A percentile compares a stretch with the other conserved stretches of the same genome.
Evolutionary conservation across 1,140 invertebrate species (phyloP).

Genomic region (Bombus superbus): DNA sequence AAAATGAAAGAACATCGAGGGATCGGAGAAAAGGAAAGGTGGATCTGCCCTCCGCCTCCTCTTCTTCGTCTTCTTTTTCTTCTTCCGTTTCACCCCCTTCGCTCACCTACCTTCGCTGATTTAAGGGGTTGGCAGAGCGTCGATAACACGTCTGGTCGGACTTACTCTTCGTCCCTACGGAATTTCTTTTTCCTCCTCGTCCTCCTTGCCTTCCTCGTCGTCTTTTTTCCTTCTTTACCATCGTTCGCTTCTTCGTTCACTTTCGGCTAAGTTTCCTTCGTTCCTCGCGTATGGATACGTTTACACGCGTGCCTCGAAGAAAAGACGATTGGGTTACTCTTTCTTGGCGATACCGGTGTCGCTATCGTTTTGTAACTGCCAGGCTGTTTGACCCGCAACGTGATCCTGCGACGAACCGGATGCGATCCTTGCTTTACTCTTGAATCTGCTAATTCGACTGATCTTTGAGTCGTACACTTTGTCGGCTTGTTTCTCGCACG

Average conservation of each 20-base stretch:
- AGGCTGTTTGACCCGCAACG: slow-evolving; percentile 15
- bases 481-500: not conserved
- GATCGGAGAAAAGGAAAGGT: slow-evolving; percentile 1
- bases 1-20: not conserved
- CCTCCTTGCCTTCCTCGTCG: slow-evolving; percentile 18
- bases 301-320: slow-evolving; percentile 50
- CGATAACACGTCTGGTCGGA: slow-evolving; percentile 63
- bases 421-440: no score
- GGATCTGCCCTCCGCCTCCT: not conserved
- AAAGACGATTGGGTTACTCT: slow-evolving; percentile 54
- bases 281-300: slow-evolving; percentile 29
- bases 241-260: slow-evolving; percentile 25
- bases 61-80: slow-evolving; percentile 14
- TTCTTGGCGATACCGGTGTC: slow-evolving; percentile 36
- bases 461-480: not conserved
- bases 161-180: slow-evolving; percentile 22
- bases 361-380: slow-evolving; percentile 35
- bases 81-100: slow-evolving; percentile 19
- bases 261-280: not conserved
- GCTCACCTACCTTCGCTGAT: slow-evolving; percentile 60
- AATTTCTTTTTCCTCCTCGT: slow-evolving; percentile 50
- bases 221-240: slow-evolving; percentile 38
- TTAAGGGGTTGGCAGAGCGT: slow-evolving; percentile 69
- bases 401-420: not conserved
- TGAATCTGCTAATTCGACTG: not conserved